These are phyloP conservation scores for Listronotus oregonensis DNA, from an alignment of 1,140 invertebrate genomes.

Conservation along the genomic window DNA sequence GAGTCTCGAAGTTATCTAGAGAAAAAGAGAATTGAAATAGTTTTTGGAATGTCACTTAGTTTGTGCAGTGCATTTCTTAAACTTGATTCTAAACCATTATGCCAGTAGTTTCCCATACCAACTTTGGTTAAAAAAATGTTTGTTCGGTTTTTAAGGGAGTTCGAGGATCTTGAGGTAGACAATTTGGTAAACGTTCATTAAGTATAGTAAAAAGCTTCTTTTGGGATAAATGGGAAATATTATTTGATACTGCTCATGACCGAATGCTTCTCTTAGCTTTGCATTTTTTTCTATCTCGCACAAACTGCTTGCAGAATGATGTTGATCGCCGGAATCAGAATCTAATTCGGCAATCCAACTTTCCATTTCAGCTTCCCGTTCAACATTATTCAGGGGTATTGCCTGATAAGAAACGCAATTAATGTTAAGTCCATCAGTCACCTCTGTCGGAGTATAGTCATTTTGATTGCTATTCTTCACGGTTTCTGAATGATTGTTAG, in stretches of 20 bases:
- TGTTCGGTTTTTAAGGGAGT: conserved; percentile 25
- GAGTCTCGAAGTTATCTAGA: too few relatives aligned
- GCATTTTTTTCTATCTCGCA: conserved; percentile 18
- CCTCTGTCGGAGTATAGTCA: not conserved
- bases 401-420: not conserved
- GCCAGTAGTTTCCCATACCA: conserved; percentile 33
- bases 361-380: not conserved
- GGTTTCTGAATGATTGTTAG: too few relatives aligned
- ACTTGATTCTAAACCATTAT: conserved; percentile 11
- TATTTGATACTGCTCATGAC: conserved; percentile 22
- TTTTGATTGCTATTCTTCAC: not conserved
- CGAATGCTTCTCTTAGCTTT: conserved; percentile 4
- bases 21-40: not conserved
- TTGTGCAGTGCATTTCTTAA: conserved; percentile 1
- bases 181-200: conserved; percentile 23
- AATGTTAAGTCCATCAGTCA: not conserved
- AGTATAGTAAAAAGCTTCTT: conserved; percentile 25
- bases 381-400: not conserved
- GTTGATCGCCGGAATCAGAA: conserved; percentile 1
- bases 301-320: not conserved
- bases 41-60: conserved; percentile 6
- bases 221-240: conserved; percentile 29
- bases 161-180: conserved; percentile 33
- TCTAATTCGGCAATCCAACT: not conserved
- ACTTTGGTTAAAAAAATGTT: conserved; percentile 24